Base-by-base conservation (phyloP, 2,888 invertebrate genomes). In the Allophyes oxyacanthae region DNA sequence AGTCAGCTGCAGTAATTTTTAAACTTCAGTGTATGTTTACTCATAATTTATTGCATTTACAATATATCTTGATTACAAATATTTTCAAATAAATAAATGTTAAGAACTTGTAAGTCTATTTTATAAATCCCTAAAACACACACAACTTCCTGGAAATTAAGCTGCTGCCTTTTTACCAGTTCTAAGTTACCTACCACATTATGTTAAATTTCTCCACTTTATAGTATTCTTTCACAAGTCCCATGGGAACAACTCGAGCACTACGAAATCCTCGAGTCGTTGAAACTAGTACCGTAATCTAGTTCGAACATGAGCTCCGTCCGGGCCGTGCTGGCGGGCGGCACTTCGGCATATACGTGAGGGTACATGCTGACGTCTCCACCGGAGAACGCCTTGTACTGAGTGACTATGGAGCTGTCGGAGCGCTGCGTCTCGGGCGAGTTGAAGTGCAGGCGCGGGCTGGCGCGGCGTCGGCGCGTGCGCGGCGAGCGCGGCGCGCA, bases 21-120 rank as follows among this genome's bases (percentile, higher is more conserved):
- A 26, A 28, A 32, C 15, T 32, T 8, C 2, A 42, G 34, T 64
- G 36, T 25, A 45, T 38, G n/a, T n/a, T n/a, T 46, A 59, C 44
- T 58, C 45, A 48, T 72, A 38, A 62, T 62, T 63, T 63, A 68
- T 64, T 59, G 58, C 64, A 64, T 70, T 69, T 63, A 64, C 15
- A 66, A 52, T 74, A 70, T 58, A 58, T 64, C 20, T 45, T 13
- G 9, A 28, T 28, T 28, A 1, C 6, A 6, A 28, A 28, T 28
- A 28, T 28, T 28, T 28, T 28, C 28, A 8, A 8, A 8, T 28
- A 28, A 8, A 28, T 28, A 1, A 28, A 28, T 8, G 6, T 8
- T 1, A 8, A 28, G 25, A 3, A 1, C 7, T 28, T 6, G 6
- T 28, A 28, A 28, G 8, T 8, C 7, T 8, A 28, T 20, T 20